These are phyloP conservation scores for Manis javanica DNA, from an alignment of 2,797 vertebrate genomes.

Conservation along the genomic window DNA sequence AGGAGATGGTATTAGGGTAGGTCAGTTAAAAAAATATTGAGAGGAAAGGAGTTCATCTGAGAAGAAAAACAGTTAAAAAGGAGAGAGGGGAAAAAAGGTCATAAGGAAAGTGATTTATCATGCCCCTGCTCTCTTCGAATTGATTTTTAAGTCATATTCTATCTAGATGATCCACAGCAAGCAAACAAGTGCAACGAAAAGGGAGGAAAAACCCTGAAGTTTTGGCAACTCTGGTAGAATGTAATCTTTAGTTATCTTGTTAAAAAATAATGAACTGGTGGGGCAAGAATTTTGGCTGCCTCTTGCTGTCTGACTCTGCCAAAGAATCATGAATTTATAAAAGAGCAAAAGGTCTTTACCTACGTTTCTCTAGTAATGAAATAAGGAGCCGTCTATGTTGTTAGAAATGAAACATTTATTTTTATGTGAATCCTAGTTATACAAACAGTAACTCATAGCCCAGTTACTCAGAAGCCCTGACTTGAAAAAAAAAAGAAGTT, in stretches of 20 bases:
- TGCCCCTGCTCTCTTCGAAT: not conserved
- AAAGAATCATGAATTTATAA: not conserved
- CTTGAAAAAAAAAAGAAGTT: not conserved
- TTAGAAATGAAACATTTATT: not conserved
- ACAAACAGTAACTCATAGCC: not conserved
- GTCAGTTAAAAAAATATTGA: not conserved
- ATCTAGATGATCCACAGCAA: not conserved
- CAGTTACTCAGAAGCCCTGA: not conserved
- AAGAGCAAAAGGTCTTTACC: not conserved
- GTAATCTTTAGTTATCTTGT: not conserved
- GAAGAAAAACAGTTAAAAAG: not conserved
- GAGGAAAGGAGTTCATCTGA: not conserved
- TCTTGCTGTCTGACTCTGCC: not conserved
- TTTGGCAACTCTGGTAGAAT: not conserved
- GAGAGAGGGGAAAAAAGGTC: not conserved
- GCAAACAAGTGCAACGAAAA: not conserved
- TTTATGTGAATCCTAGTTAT: not conserved
- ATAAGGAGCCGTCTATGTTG: not conserved
- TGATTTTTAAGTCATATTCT: slow-evolving; percentile 27
- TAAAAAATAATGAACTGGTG: not conserved
- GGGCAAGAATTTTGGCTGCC: not conserved
- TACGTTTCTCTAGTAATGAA: not conserved
- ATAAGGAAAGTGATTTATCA: not conserved
- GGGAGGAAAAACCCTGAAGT: not conserved
- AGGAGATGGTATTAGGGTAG: not conserved